phyloP scores from a whole-genome alignment of 2,113 vertebrate genomes.

The Pelobates fuscus region DNA sequence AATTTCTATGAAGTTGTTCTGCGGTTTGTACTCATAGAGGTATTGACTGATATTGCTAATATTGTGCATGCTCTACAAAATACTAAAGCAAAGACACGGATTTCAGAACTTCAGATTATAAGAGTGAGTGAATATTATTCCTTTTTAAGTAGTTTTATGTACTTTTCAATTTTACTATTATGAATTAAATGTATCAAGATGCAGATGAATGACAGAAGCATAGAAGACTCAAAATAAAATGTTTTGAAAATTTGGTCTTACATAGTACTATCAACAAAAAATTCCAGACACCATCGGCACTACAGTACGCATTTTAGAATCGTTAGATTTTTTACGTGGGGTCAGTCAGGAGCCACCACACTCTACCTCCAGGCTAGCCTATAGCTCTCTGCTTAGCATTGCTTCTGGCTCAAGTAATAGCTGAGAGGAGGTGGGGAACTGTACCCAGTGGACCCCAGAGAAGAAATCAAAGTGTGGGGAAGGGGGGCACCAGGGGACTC shows the following conservation, averaged over 20 bases:
- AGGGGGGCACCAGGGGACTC: too few relatives aligned
- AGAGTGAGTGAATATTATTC: neutral
- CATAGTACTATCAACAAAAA: neutral
- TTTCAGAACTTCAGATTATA: neutral
- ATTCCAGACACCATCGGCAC: too few relatives aligned
- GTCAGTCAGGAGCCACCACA: too few relatives aligned
- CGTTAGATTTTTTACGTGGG: too few relatives aligned
- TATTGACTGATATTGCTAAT: neutral
- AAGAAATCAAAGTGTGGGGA: too few relatives aligned
- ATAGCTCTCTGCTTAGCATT: too few relatives aligned
- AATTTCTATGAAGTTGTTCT: conserved; percentile 3
- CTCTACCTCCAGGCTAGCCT: too few relatives aligned
- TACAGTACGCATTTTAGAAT: too few relatives aligned
- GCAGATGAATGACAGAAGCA: neutral
- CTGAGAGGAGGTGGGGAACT: too few relatives aligned
- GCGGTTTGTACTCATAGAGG: neutral
- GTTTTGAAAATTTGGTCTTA: neutral
- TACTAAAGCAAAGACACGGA: neutral
- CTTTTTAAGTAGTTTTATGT: neutral
- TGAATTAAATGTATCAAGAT: neutral
- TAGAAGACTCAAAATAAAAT: neutral
- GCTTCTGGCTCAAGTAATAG: too few relatives aligned
- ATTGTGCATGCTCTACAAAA: neutral
- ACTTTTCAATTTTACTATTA: neutral
- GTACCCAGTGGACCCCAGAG: too few relatives aligned